Conservation (phyloP, 2,113 vertebrate species). For the Cryptotis parvus region DNA sequence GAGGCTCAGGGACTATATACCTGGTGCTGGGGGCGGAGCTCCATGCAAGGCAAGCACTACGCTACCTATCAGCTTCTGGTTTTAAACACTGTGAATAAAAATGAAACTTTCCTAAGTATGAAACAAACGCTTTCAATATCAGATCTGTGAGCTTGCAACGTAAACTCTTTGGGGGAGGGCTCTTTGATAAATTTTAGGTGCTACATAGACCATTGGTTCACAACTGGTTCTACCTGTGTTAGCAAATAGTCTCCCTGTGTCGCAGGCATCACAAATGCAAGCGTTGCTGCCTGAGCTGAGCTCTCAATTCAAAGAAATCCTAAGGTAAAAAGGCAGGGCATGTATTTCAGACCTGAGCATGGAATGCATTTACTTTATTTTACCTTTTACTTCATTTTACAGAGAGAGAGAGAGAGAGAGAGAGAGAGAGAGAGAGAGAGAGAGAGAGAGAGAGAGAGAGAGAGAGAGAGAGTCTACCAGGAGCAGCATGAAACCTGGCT, state of each 20-base stretch:
- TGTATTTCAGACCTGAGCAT: background rate
- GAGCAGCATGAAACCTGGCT: background rate
- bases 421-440: too few species aligned
- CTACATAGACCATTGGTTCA: background rate
- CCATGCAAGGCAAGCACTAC: too few species aligned
- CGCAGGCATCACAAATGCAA: slow-evolving; percentile 5
- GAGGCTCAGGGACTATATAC: too few species aligned
- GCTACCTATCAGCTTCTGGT: background rate
- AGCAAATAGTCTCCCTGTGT: background rate
- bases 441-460: too few species aligned
- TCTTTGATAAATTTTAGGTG: background rate
- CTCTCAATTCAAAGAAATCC: slow-evolving; percentile 38
- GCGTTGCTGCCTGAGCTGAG: background rate
- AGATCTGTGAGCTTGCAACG: background rate
- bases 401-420: too few species aligned
- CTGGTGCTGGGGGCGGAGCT: too few species aligned
- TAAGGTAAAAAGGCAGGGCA: background rate
- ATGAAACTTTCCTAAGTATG: background rate
- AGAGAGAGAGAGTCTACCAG: too few species aligned
- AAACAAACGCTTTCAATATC: background rate
- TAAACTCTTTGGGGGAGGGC: background rate
- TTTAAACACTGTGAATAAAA: slow-evolving; percentile 32
- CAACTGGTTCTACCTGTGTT: background rate
- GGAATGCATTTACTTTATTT: background rate
- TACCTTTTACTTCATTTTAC: background rate